Conservation (phyloP, 2,888 invertebrate species). For the Lymantria dispar region DNA sequence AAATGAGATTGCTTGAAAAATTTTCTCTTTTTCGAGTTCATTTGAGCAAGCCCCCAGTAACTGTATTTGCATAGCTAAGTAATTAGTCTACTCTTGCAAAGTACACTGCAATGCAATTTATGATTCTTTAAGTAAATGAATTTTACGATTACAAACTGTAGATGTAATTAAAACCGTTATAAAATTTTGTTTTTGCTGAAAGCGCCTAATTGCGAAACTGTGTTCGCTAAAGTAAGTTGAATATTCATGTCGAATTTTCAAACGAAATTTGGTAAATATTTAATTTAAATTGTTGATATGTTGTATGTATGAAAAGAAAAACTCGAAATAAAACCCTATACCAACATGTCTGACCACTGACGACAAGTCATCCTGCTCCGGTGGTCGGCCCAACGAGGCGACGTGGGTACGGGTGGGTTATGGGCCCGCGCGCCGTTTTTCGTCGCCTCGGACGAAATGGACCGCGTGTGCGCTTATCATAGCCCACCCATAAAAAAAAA, state of each 20-base stretch:
- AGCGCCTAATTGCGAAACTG: slow-evolving; percentile 13
- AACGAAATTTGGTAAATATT: background rate
- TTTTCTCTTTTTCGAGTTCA: slow-evolving; percentile 28
- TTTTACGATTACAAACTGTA: slow-evolving; percentile 11
- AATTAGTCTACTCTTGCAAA: slow-evolving; percentile 40
- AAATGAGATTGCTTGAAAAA: slow-evolving; percentile 25
- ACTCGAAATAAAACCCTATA: too few species aligned
- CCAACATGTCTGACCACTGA: too few species aligned
- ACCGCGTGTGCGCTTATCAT: too few species aligned
- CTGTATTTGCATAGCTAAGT: slow-evolving; percentile 46
- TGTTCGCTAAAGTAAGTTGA: background rate
- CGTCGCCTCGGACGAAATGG: too few species aligned
- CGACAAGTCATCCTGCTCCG: too few species aligned
- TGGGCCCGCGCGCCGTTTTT: too few species aligned
- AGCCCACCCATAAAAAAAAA: too few species aligned
- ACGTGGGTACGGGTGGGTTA: too few species aligned
- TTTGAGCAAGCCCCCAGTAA: slow-evolving; percentile 39
- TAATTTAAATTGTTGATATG: background rate
- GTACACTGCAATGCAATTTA: slow-evolving; percentile 26
- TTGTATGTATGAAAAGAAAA: too few species aligned
- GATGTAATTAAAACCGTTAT: slow-evolving; percentile 1
- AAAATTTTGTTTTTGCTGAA: slow-evolving; percentile 17
- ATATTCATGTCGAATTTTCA: background rate
- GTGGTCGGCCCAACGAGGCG: too few species aligned
- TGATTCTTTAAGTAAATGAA: slow-evolving; percentile 21